Percentiles rank a stretch among this genome's conserved stretches.
Evolutionary conservation across 2,113 vertebrate species (phyloP).

Genomic region (Proteles cristata): DNA sequence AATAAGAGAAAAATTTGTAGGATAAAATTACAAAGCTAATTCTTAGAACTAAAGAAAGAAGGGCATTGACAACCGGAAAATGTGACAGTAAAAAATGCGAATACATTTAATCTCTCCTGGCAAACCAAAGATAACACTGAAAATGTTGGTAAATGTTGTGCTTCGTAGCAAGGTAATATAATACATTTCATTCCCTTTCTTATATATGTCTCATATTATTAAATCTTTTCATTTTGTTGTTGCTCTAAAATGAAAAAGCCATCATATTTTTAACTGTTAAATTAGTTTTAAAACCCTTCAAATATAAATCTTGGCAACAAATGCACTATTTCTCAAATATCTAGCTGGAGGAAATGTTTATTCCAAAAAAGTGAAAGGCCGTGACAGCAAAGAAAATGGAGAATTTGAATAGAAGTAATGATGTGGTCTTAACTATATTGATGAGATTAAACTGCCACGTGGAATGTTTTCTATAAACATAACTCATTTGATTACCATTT

Average conservation of each 20-base stretch:
- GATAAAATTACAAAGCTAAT: not conserved
- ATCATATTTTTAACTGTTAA: not conserved
- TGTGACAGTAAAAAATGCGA: not conserved
- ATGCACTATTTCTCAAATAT: constrained; percentile 16
- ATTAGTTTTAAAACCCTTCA: not conserved
- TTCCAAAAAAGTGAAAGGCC: not conserved
- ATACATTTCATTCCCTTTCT: not conserved
- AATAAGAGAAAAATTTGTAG: not conserved
- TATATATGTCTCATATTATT: not conserved
- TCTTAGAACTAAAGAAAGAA: not conserved
- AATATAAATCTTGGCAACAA: constrained; percentile 9
- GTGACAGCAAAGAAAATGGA: not conserved
- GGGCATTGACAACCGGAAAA: not conserved
- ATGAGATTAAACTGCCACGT: constrained; percentile 15
- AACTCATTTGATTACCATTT: constrained; percentile 47
- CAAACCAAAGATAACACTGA: not conserved
- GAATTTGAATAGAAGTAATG: constrained; percentile 8
- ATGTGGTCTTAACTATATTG: constrained; percentile 28
- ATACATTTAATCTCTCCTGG: not conserved
- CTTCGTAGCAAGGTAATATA: not conserved
- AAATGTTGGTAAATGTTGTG: not conserved
- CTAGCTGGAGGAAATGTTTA: not conserved
- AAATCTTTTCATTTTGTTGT: not conserved
- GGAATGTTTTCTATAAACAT: constrained; percentile 42
- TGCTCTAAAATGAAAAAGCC: not conserved